Evolutionary conservation across 2,797 vertebrate species (phyloP), one percentile per base, ranked within the genome.

Genomic region (Pempheris klunzingeri): DNA sequence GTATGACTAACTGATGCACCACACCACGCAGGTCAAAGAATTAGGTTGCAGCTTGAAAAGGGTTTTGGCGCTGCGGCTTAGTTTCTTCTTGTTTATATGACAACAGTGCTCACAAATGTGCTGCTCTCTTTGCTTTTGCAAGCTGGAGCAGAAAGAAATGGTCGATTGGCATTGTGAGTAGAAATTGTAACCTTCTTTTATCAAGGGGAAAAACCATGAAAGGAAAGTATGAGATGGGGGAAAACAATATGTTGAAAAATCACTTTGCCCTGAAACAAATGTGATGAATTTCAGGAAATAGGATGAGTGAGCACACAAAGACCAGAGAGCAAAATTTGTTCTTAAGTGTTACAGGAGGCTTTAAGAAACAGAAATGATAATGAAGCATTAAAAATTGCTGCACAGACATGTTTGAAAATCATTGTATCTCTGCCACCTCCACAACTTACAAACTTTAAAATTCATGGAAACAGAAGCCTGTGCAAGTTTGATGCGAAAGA

Each of bases 31-130:
- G 71, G 80, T 76, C 46, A 81, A 41, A 80, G 46, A 72, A 53
- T 81, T 70, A 15, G 61, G 70, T 78, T 83, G 38, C 60, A 71
- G 18, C 55, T 64, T 75, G 34, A 69, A 74, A 76, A 60, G 26
- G 14, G 39, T 71, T 65, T 46, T 13, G 9, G 17, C 36, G 36
- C 36, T 2, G 17, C 78, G 13, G 32, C 17, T 83, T 77, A 0
- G 2, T 71, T 82, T 79, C 18, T 58, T 80, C 49, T 22, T 81
- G 74, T 87, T 71, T 58, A 61, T 54, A 69, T 65, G 20, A 71
- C 28, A 86, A 66, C 59, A 84, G 9, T 2, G 7, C 24, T 79
- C 71, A 78, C n/a, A 78, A 52, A 61, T 71, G 43, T 39, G 44
- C 64, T 50, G 44, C 3, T 0, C 26, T 49, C 22, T n/a, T 60